These are phyloP conservation scores for Melanotus villosus DNA, from an alignment of 2,888 invertebrate genomes.

Conservation along the genomic window DNA sequence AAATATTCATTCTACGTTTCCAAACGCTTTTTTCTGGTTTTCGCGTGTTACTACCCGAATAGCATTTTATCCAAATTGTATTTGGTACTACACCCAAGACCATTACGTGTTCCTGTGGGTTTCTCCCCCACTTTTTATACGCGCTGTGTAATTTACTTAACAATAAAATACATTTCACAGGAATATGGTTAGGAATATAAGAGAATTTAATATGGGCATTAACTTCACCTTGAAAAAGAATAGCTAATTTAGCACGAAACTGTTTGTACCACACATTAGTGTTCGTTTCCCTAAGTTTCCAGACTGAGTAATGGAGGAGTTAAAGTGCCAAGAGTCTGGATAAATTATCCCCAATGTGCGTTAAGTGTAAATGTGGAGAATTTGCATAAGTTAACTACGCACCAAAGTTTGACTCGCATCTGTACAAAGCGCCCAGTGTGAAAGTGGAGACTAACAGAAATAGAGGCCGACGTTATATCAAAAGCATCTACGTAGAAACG, in stretches of 20 bases:
- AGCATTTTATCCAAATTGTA: no score
- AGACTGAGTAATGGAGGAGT: constrained; percentile 58
- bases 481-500: constrained; percentile 28
- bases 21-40: no score
- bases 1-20: no score
- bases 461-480: constrained; percentile 46
- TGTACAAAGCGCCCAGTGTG: constrained; percentile 42
- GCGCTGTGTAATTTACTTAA: no score
- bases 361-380: constrained; percentile 58
- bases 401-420: constrained; percentile 49
- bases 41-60: no score
- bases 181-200: neutral
- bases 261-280: constrained; percentile 49
- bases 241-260: constrained; percentile 43
- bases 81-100: no score
- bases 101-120: no score
- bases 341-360: constrained; percentile 59
- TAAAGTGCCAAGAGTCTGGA: constrained; percentile 55
- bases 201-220: constrained; percentile 22
- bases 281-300: constrained; percentile 52
- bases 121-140: no score
- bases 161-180: neutral
- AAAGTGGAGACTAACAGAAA: constrained; percentile 41
- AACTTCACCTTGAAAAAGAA: constrained; percentile 23
- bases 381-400: constrained; percentile 56